These are phyloP conservation scores for Paramormyrops kingsleyae DNA, from an alignment of 2,113 vertebrate genomes.

Conservation along the genomic window DNA sequence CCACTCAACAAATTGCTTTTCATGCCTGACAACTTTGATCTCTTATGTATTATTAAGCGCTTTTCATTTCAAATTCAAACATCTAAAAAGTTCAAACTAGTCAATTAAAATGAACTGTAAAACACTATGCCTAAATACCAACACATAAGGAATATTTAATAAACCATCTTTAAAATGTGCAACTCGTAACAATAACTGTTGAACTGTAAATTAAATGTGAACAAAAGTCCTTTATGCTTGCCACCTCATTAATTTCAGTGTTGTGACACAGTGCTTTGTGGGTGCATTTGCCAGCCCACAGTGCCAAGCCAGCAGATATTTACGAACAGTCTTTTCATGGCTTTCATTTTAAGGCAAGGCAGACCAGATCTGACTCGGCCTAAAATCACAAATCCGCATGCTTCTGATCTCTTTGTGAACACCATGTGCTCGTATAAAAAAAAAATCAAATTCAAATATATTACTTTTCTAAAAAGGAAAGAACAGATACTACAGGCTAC, in stretches of 20 bases:
- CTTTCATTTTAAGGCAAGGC: constrained; percentile 26
- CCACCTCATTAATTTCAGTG: constrained; percentile 29
- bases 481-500: constrained; percentile 35
- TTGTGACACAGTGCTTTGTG: constrained; percentile 26
- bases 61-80: constrained; percentile 29
- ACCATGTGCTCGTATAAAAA: background rate
- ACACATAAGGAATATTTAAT: constrained; percentile 23
- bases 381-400: background rate
- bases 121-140: constrained; percentile 20
- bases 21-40: constrained; percentile 22
- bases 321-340: constrained; percentile 20
- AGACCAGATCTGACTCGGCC: constrained; percentile 5
- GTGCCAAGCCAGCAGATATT: constrained; percentile 26
- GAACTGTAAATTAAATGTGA: constrained; percentile 30
- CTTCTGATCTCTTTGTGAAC: background rate
- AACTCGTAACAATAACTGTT: constrained; percentile 29
- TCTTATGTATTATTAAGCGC: constrained; percentile 29
- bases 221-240: constrained; percentile 28
- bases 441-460: constrained; percentile 16
- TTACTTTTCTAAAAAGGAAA: constrained; percentile 45
- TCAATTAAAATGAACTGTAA: constrained; percentile 28
- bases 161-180: constrained; percentile 28
- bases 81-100: constrained; percentile 30
- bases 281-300: constrained; percentile 22
- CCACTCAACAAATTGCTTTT: constrained; percentile 28